These are phyloP conservation scores for Herpailurus yagouaroundi DNA, from an alignment of 2,113 vertebrate genomes.

Conservation along the genomic window DNA sequence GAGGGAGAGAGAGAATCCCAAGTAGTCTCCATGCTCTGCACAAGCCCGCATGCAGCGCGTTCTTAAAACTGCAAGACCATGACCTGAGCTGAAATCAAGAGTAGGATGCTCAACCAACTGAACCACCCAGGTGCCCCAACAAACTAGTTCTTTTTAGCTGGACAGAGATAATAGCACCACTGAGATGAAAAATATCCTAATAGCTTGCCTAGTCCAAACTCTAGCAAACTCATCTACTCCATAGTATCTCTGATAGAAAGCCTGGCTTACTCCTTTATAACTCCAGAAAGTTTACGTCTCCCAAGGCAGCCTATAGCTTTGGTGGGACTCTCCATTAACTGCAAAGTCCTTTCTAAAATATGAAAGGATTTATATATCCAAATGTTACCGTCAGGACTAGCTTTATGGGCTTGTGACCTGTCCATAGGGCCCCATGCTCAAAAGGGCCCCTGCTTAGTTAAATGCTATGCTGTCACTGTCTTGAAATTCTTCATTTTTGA, in stretches of 20 bases:
- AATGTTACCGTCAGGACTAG: background rate
- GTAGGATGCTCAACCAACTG: too few species aligned
- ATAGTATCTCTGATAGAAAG: conserved; percentile 1
- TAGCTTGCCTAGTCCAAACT: background rate
- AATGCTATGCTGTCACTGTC: background rate
- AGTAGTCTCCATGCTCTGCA: too few species aligned
- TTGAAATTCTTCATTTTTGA: conserved; percentile 45
- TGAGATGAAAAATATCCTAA: conserved; percentile 17
- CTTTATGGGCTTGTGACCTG: conserved; percentile 14
- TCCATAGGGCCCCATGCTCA: background rate
- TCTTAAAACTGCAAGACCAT: too few species aligned
- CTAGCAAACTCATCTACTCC: background rate
- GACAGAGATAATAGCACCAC: background rate
- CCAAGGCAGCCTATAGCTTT: background rate
- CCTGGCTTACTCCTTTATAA: conserved; percentile 3
- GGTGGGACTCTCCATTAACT: background rate
- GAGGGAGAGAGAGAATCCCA: too few species aligned
- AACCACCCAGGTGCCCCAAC: background rate
- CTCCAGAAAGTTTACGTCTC: conserved; percentile 15
- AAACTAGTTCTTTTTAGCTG: conserved; percentile 18
- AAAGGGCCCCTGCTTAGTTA: background rate
- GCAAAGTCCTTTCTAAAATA: conserved; percentile 41
- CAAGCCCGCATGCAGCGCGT: too few species aligned
- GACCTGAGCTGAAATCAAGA: too few species aligned
- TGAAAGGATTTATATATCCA: conserved; percentile 10